Evolutionary conservation across 92 coral and sea anemone species (phyloP).

Genomic region (Porites evermanni): DNA sequence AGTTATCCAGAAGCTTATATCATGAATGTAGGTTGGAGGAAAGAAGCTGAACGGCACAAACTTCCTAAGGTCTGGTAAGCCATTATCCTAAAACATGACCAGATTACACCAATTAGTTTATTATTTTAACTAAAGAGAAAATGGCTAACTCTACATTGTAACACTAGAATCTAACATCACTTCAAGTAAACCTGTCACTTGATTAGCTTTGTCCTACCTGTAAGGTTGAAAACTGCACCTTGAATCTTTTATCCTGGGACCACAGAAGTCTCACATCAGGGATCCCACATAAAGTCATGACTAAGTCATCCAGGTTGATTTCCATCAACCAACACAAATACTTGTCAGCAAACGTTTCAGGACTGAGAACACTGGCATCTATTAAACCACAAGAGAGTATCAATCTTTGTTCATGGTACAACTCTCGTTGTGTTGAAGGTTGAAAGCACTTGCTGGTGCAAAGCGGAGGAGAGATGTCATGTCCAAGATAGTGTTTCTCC

Average conservation of each 20-base stretch:
- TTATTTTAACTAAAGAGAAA: too few relatives aligned
- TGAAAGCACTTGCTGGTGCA: not conserved
- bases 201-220: constrained; percentile 22
- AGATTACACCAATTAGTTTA: not conserved
- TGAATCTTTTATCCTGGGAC: constrained; percentile 66
- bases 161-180: too few relatives aligned
- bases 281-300: constrained; percentile 65
- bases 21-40: constrained; percentile 88
- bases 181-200: too few relatives aligned
- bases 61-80: not conserved
- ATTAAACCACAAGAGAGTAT: constrained; percentile 56
- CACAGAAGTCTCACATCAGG: constrained; percentile 82
- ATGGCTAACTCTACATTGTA: too few relatives aligned
- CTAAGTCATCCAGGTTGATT: constrained; percentile 70
- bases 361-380: not conserved
- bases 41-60: constrained; percentile 76
- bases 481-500: constrained; percentile 42
- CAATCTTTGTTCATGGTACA: constrained; percentile 24
- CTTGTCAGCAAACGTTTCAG: not conserved
- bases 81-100: constrained; percentile 5
- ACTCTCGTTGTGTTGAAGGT: constrained; percentile 8
- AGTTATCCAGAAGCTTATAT: constrained; percentile 93
- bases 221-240: constrained; percentile 57
- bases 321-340: constrained; percentile 79
- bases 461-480: not conserved